Evolutionary conservation across 2,888 invertebrate genomes (phyloP).

Genomic region (Teleiodes luculella): DNA sequence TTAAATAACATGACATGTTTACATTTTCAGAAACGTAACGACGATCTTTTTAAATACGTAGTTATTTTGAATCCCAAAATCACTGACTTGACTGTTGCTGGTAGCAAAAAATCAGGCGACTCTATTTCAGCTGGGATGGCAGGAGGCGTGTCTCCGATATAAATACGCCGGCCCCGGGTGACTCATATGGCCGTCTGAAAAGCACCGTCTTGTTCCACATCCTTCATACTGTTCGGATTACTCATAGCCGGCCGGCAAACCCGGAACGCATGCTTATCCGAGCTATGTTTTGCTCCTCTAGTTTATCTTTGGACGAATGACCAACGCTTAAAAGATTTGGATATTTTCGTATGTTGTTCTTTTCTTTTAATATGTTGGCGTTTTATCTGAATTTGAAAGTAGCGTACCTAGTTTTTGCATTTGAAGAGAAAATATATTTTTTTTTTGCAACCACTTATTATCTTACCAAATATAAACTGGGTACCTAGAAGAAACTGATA

Average conservation of each 20-base stretch:
- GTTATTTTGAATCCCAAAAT: conserved; percentile 29
- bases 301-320: conserved; percentile 7
- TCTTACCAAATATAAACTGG: conserved; percentile 12
- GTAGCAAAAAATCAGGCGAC: conserved; percentile 66
- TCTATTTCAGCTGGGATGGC: conserved; percentile 70
- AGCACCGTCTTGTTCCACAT: conserved; percentile 73
- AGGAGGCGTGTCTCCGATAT: conserved; percentile 77
- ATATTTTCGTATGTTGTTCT: background rate
- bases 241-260: conserved; percentile 66
- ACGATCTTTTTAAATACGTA: too few relatives aligned
- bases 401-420: too few relatives aligned
- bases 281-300: conserved; percentile 28
- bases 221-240: conserved; percentile 68
- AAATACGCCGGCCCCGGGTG: conserved; percentile 62
- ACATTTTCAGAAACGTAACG: too few relatives aligned
- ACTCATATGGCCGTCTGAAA: conserved; percentile 71
- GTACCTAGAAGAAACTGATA: conserved; percentile 13
- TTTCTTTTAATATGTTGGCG: background rate
- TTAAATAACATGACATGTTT: too few relatives aligned
- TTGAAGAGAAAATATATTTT: too few relatives aligned
- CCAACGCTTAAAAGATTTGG: background rate
- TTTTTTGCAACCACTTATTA: too few relatives aligned
- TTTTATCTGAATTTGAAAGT: too few relatives aligned
- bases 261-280: conserved; percentile 54
- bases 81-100: conserved; percentile 48